Evolutionary conservation across 2,797 vertebrate genomes (phyloP).

Genomic region (Lycodopsis pacificus): DNA sequence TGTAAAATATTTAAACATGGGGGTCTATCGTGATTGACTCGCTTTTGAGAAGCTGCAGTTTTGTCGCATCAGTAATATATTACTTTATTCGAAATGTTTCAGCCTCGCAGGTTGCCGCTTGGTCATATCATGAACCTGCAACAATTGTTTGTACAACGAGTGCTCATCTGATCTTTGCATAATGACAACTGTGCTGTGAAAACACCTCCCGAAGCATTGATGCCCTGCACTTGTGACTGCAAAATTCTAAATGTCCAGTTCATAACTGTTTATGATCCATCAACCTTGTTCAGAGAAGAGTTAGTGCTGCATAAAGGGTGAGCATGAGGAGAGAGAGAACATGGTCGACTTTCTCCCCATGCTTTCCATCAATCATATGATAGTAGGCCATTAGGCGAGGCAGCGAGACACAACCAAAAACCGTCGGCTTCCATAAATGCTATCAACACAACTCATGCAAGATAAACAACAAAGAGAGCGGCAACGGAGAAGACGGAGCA

Average conservation of each 20-base stretch:
- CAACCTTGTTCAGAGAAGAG: conserved; percentile 31
- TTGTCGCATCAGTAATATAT: too few species aligned
- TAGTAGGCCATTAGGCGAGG: conserved; percentile 62
- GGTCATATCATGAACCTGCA: not conserved
- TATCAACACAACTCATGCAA: conserved; percentile 70
- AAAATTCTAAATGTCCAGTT: conserved; percentile 2
- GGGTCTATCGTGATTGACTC: too few species aligned
- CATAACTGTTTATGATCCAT: conserved; percentile 34
- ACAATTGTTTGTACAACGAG: conserved; percentile 8
- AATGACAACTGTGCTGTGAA: conserved; percentile 16
- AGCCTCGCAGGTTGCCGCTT: too few species aligned
- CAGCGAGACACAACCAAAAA: conserved; percentile 71
- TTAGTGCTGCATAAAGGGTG: conserved; percentile 41
- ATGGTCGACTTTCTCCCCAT: conserved; percentile 40
- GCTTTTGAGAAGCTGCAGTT: too few species aligned
- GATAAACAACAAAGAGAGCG: conserved; percentile 57
- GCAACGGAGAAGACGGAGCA: conserved; percentile 26
- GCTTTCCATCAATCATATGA: conserved; percentile 73
- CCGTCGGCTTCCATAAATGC: conserved; percentile 75
- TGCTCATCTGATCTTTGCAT: conserved; percentile 15
- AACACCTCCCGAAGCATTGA: conserved; percentile 12
- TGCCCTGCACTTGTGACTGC: not conserved
- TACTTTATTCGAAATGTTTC: too few species aligned
- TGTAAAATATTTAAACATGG: too few species aligned
- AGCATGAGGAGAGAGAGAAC: conserved; percentile 22